Conservation (phyloP, 30 jellyfish, hydroid and myxozoan species). For the Turritopsis dohrnii region DNA sequence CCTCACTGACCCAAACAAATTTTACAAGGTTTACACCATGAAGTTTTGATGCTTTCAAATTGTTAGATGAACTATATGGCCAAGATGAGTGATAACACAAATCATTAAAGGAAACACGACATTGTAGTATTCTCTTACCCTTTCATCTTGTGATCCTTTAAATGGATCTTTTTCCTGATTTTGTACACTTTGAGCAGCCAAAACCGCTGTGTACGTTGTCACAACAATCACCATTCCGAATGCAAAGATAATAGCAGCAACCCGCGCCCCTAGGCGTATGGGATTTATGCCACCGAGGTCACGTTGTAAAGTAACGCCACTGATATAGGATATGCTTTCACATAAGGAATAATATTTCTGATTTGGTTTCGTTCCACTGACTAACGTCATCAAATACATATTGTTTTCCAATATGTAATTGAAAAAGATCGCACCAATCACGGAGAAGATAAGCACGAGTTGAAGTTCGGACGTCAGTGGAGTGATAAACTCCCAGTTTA, state of each 20-base stretch:
- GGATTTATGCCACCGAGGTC: slow-evolving; percentile 84
- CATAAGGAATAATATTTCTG: slow-evolving; percentile 29
- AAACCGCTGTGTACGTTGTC: slow-evolving; percentile 79
- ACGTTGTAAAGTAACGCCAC: slow-evolving; percentile 77
- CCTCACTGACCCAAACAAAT: too few relatives aligned
- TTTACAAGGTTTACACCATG: too few relatives aligned
- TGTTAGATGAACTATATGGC: too few relatives aligned
- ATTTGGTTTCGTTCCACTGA: not conserved
- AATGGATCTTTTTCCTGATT: slow-evolving; percentile 51
- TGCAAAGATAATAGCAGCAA: slow-evolving; percentile 50
- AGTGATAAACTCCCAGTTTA: slow-evolving; percentile 35
- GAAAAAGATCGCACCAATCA: slow-evolving; percentile 25
- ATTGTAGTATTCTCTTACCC: too few relatives aligned
- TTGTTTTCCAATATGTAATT: slow-evolving; percentile 40
- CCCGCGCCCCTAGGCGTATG: slow-evolving; percentile 53
- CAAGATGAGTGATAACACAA: too few relatives aligned
- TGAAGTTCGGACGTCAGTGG: slow-evolving; percentile 24
- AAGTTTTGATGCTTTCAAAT: too few relatives aligned
- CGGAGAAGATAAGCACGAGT: slow-evolving; percentile 19
- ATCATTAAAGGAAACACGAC: too few relatives aligned
- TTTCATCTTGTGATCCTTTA: slow-evolving; percentile 50
- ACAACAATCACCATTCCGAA: slow-evolving; percentile 67
- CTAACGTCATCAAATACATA: not conserved
- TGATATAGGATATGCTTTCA: slow-evolving; percentile 51
- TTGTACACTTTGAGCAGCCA: slow-evolving; percentile 52